phyloP scores from a whole-genome alignment of 2,888 invertebrate genomes.

The Imbricaverruca yamaguchii region DNA sequence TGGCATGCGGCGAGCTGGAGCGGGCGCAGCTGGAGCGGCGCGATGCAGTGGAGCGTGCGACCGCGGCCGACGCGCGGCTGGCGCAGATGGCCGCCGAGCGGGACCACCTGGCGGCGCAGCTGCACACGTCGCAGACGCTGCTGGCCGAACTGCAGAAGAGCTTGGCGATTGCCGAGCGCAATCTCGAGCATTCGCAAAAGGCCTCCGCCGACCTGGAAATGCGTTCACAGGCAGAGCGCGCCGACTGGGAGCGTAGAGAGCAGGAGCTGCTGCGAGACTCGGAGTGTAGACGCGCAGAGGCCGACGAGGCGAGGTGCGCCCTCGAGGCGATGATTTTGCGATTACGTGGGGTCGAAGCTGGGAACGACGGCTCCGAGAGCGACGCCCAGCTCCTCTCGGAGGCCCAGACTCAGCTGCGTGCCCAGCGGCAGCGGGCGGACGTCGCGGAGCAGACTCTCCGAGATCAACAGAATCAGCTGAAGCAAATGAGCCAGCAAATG shows the following conservation, averaged over 20 bases:
- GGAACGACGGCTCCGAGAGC: neutral
- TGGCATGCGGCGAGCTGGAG: slow-evolving; percentile 33
- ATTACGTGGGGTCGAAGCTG: slow-evolving; percentile 21
- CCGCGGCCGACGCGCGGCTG: slow-evolving; percentile 47
- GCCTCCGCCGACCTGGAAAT: too few species aligned
- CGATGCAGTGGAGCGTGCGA: slow-evolving; percentile 37
- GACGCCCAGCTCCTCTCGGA: neutral
- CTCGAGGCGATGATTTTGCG: slow-evolving; percentile 68
- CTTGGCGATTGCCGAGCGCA: slow-evolving; percentile 54
- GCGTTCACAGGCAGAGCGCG: neutral
- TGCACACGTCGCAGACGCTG: slow-evolving; percentile 88
- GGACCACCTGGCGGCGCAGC: slow-evolving; percentile 76
- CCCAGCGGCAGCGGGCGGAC: slow-evolving; percentile 61
- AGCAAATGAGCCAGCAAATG: too few species aligned
- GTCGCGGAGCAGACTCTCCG: slow-evolving; percentile 67
- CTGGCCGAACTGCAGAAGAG: slow-evolving; percentile 88
- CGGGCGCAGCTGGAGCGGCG: slow-evolving; percentile 44
- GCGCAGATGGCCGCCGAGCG: slow-evolving; percentile 75
- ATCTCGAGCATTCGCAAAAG: slow-evolving; percentile 50
- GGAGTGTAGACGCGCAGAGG: slow-evolving; percentile 15
- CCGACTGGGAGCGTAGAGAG: neutral
- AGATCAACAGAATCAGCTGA: slow-evolving; percentile 47
- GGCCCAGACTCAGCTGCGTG: slow-evolving; percentile 23
- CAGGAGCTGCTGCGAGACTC: neutral
- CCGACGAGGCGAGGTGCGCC: slow-evolving; percentile 50